Base-by-base conservation (phyloP, 2,888 invertebrate genomes). In the Cistogaster globosa region DNA sequence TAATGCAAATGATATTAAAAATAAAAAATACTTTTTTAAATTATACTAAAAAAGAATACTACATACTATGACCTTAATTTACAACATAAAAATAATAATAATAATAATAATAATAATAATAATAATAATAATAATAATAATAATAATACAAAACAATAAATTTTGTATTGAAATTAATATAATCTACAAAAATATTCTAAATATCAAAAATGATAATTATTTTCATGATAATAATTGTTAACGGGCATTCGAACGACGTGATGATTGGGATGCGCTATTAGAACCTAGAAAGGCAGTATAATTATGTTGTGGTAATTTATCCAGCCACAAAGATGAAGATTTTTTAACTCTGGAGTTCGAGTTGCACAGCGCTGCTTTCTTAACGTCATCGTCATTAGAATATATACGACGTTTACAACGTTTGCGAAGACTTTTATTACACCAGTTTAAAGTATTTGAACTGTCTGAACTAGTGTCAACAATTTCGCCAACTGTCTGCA, bases 301-400 rank as follows among this genome's bases (percentile, higher is more conserved):
- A 22, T 83, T 83, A 53, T 48, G 60, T 26, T 55, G 32, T 2
- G 67, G 65, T n/a, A 45, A 48, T 32, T 71, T 72, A 4, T 82
- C 76, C 3, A 60, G 11, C 12, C 22, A 14, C 14, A 58, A 9
- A 60, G 22, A 6, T n/a, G 45, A 6, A 48, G 11, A 12, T 16
- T n/a, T 14, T 48, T 48, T 16, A 0, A 14, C n/a, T 48, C n/a
- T 42, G 7, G 6, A 32, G 12, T 36, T 38, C 18, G 51, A 51
- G 26, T 5, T 0, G n/a, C 42, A 2, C 0, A 26, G 14, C 20
- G 22, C 14, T 51, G 38, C 6, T 20, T 18, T 1, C 5, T 12
- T 7, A 16, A n/a, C 36, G 36, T 53, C 16, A 11, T 38, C 12
- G 5, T 42, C 38, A 18, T 14, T 20, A 18, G 22, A 60, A 16